These are phyloP conservation scores for Drosophila baimaii DNA, from an alignment of 1,140 invertebrate genomes.

Conservation along the genomic window DNA sequence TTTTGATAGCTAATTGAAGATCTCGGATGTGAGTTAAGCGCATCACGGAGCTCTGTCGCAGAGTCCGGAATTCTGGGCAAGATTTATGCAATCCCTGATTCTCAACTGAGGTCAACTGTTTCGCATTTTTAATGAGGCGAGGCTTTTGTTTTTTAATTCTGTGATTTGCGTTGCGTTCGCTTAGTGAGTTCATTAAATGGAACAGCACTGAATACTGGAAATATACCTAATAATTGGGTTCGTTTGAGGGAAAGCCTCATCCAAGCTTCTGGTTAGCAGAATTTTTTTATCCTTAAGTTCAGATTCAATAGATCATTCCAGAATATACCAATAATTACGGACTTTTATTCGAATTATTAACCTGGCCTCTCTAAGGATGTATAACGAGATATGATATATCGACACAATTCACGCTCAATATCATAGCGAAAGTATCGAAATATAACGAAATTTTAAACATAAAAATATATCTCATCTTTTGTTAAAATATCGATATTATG, in stretches of 20 bases:
- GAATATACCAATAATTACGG: no score
- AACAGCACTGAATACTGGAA: constrained; percentile 4
- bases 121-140: constrained; percentile 58
- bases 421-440: no score
- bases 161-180: neutral
- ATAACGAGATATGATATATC: no score
- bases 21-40: constrained; percentile 64
- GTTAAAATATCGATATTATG: no score
- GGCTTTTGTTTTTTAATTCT: constrained; percentile 5
- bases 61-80: constrained; percentile 21
- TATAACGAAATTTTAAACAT: no score
- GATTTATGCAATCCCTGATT: constrained; percentile 55
- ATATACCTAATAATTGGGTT: constrained; percentile 3
- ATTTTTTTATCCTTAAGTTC: no score
- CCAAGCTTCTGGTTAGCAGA: no score
- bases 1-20: constrained; percentile 77
- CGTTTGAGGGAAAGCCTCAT: neutral
- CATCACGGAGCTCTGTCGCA: constrained; percentile 42
- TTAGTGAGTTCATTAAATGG: constrained; percentile 13
- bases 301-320: no score
- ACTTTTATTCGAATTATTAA: no score
- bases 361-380: no score
- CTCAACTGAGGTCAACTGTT: constrained; percentile 17
- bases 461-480: no score
- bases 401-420: no score